Conservation (phyloP, 2,888 invertebrate genomes). For the Dorcus parallelipipedus region DNA sequence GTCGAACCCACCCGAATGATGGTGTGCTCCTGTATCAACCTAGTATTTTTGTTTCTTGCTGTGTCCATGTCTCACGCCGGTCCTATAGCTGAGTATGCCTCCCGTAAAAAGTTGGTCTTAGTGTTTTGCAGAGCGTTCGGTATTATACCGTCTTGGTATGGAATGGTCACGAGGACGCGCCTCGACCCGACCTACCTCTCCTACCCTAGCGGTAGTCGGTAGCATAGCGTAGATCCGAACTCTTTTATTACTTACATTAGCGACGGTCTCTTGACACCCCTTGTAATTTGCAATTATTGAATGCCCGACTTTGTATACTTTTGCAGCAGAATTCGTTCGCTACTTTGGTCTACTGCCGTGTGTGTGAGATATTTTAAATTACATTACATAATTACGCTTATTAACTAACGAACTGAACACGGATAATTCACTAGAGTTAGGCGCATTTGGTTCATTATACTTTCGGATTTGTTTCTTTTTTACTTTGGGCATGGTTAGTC, state of each 20-base stretch:
- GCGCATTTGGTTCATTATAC: slow-evolving; percentile 19
- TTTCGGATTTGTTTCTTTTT: slow-evolving; percentile 18
- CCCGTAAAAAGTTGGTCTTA: slow-evolving; percentile 40
- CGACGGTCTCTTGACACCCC: slow-evolving; percentile 12
- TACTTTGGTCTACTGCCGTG: slow-evolving; percentile 43
- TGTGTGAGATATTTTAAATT: slow-evolving; percentile 45
- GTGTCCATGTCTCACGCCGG: slow-evolving; percentile 25
- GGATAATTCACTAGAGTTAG: slow-evolving; percentile 21
- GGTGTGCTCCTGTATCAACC: slow-evolving; percentile 34
- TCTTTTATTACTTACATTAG: slow-evolving; percentile 8
- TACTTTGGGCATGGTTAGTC: slow-evolving; percentile 6
- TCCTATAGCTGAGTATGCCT: slow-evolving; percentile 37
- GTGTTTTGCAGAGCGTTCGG: slow-evolving; percentile 35
- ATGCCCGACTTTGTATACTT: slow-evolving; percentile 18
- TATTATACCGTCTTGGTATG: slow-evolving; percentile 28
- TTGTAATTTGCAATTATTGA: slow-evolving; percentile 7
- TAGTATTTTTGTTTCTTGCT: slow-evolving; percentile 32
- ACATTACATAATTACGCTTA: slow-evolving; percentile 33
- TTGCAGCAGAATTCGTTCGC: slow-evolving; percentile 23
- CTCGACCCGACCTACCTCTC: slow-evolving; percentile 6
- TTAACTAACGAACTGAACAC: slow-evolving; percentile 31
- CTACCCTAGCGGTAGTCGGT: slow-evolving; percentile 25
- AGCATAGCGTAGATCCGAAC: slow-evolving; percentile 22
- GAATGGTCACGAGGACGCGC: slow-evolving; percentile 20
- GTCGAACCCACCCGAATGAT: slow-evolving; percentile 40